Base-by-base conservation (phyloP, 2,888 invertebrate species). In the Hypomecis atomaria region DNA sequence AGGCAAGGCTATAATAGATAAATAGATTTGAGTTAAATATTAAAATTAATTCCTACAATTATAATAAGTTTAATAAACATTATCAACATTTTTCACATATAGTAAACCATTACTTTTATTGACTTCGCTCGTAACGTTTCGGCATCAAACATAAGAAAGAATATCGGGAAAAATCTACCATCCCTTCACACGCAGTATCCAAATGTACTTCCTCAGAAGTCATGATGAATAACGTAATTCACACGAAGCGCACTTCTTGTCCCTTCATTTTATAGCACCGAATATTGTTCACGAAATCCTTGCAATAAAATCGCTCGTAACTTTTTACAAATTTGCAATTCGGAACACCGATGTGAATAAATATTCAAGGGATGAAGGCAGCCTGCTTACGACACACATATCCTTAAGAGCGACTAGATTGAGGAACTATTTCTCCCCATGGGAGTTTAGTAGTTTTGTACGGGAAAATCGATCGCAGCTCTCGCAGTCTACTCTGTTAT, bases 321-420 rank as follows among this genome's bases (percentile, higher is more conserved):
- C 58, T 62, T 66, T 66, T 59, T 59, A 63, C 62, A 62, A 62
- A 66, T 66, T 62, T 56, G 47, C 60, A 53, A 65, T 61, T 58
- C 58, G 49, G 48, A 58, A 54, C 53, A 55, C 60, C 53, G 38
- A 61, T 54, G 52, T 53, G 58, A 44, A 65, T 59, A 65, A 61
- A 62, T 65, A 65, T 61, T 65, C 58, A 62, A 58, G 50, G 52
- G 54, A 54, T 55, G 43, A 61, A 54, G 49, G 54, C 53, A 50
- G 47, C 56, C 34, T 56, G 56, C 8, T 44, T 50, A 38, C 36
- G 38, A 6, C 4, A 38, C 37, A 23, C 6, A 6, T 40, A 37
- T 13, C 54, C 48, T 38, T 48, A 23, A 5, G n/a, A 5, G 6
- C 38, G 53, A 23, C 33, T 40, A 10, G 11, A 40, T 40, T 3